Conservation (phyloP, 2,888 invertebrate genomes). For the Megaustenia siamemsis region DNA sequence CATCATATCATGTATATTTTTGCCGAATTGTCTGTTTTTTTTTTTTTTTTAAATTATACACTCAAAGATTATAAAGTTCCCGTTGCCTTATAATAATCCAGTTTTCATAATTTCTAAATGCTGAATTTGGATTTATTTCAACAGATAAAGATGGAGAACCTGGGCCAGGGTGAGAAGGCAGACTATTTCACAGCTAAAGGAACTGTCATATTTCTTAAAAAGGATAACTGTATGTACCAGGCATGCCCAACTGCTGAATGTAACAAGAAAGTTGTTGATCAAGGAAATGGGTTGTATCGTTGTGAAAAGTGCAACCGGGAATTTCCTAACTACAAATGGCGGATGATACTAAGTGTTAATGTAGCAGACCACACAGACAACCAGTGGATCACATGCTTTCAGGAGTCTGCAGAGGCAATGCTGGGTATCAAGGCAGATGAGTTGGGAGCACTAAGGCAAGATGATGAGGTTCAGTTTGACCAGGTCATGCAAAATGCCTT, state of each 20-base stretch:
- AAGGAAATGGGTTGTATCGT: slow-evolving; percentile 91
- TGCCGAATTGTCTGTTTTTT: too few species aligned
- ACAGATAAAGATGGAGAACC: slow-evolving; percentile 86
- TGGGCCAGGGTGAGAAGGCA: slow-evolving; percentile 86
- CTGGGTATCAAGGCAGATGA: slow-evolving; percentile 75
- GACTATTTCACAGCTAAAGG: slow-evolving; percentile 91
- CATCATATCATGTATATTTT: too few species aligned
- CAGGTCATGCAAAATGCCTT: slow-evolving; percentile 87
- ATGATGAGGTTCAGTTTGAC: slow-evolving; percentile 63
- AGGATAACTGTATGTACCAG: slow-evolving; percentile 91
- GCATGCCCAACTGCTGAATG: slow-evolving; percentile 93
- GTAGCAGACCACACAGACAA: slow-evolving; percentile 92
- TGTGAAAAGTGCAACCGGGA: slow-evolving; percentile 97
- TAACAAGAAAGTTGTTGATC: slow-evolving; percentile 96
- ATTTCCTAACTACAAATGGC: slow-evolving; percentile 91
- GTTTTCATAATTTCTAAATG: too few species aligned
- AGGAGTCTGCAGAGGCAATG: slow-evolving; percentile 80
- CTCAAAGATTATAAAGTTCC: too few species aligned
- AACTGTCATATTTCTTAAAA: slow-evolving; percentile 88
- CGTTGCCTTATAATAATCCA: too few species aligned
- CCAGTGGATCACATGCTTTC: slow-evolving; percentile 95
- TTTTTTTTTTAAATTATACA: too few species aligned
- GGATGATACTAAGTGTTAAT: slow-evolving; percentile 88
- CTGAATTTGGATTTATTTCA: too few species aligned
- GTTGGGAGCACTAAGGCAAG: slow-evolving; percentile 85